A percentile compares a stretch with the other conserved stretches of the same genome.
Conservation (phyloP, 1,140 invertebrate genomes). For the Leptonema lineaticorne region DNA sequence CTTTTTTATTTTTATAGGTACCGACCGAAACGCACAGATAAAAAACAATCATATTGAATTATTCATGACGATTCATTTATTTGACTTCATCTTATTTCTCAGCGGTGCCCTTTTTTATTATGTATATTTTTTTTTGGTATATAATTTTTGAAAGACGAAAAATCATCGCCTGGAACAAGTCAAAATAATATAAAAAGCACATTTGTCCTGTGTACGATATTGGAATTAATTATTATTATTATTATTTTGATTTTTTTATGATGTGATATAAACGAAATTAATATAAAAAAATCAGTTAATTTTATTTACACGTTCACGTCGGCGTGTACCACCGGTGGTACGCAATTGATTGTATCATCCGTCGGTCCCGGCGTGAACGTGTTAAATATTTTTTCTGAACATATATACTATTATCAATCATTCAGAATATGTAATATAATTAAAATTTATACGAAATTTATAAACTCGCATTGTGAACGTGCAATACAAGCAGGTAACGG, state of each 20-base stretch:
- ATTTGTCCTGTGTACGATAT: too few relatives aligned
- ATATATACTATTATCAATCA: not conserved
- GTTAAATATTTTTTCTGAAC: too few relatives aligned
- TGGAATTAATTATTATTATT: too few relatives aligned
- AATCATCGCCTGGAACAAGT: not conserved
- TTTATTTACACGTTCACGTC: too few relatives aligned
- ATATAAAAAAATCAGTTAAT: too few relatives aligned
- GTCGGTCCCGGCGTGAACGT: too few relatives aligned
- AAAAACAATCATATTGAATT: not conserved
- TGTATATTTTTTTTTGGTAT: too few relatives aligned
- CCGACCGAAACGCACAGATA: not conserved
- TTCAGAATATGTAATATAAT: not conserved
- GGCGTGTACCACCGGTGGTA: too few relatives aligned
- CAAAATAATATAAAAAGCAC: not conserved
- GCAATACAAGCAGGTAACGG: not conserved
- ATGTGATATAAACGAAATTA: too few relatives aligned
- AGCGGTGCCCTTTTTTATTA: not conserved
- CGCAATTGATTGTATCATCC: too few relatives aligned
- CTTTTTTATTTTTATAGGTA: not conserved
- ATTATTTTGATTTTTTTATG: too few relatives aligned
- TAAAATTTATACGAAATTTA: not conserved
- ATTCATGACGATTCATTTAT: slow-evolving; percentile 8
- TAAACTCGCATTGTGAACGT: not conserved
- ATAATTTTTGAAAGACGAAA: too few relatives aligned
- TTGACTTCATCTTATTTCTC: not conserved